phyloP scores from a whole-genome alignment of 2,888 invertebrate species.

The Mantis religiosa region DNA sequence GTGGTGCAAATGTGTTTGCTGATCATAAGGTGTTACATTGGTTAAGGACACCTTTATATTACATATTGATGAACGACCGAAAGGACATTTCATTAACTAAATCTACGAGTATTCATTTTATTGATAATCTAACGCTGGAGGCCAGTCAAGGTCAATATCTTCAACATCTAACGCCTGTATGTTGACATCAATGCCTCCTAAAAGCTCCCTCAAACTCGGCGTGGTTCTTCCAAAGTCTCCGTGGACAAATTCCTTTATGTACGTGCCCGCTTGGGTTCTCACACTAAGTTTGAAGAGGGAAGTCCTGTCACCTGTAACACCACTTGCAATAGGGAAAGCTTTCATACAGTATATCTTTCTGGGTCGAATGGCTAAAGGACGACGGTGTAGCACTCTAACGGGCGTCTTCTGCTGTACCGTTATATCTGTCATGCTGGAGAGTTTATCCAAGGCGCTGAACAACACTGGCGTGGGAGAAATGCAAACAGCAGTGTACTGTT shows the following conservation, averaged over 20 bases:
- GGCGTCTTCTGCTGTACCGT: conserved; percentile 80
- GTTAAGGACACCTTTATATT: too few relatives aligned
- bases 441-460: conserved; percentile 37
- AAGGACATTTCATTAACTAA: too few relatives aligned
- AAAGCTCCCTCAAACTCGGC: conserved; percentile 68
- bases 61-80: too few relatives aligned
- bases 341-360: conserved; percentile 62
- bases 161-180: conserved; percentile 90
- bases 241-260: conserved; percentile 96
- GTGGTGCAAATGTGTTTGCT: too few relatives aligned
- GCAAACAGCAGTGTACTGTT: conserved; percentile 82
- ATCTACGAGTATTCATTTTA: too few relatives aligned
- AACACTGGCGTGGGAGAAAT: conserved; percentile 49
- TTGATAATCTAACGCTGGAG: conserved; percentile 17
- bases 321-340: conserved; percentile 43
- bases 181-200: conserved; percentile 66
- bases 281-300: conserved; percentile 61
- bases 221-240: conserved; percentile 88
- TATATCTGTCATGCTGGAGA: conserved; percentile 51
- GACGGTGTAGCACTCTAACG: conserved; percentile 80
- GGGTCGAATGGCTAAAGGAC: conserved; percentile 67
- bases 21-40: too few relatives aligned
- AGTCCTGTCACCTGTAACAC: neutral
- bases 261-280: conserved; percentile 87
- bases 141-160: conserved; percentile 31